Evolutionary conservation across 1,140 invertebrate genomes (phyloP).

Genomic region (Eumaeus atala): DNA sequence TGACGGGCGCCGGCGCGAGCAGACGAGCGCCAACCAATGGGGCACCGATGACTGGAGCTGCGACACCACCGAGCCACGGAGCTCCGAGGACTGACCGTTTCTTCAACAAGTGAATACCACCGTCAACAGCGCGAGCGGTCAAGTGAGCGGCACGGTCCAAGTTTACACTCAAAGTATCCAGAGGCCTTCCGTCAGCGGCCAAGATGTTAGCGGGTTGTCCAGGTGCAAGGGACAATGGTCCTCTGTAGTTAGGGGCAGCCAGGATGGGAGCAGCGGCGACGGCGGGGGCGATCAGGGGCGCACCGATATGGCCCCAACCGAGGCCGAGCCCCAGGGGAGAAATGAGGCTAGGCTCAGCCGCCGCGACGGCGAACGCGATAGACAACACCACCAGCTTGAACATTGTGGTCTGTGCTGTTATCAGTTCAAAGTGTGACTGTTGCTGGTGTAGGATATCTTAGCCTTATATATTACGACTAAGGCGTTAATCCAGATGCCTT

Average conservation of each 20-base stretch:
- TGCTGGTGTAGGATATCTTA: conserved; percentile 27
- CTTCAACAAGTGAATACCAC: conserved; percentile 40
- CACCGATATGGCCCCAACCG: conserved; percentile 22
- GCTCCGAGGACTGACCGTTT: conserved; percentile 45
- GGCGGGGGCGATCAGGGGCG: conserved; percentile 24
- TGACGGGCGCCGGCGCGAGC: conserved; percentile 27
- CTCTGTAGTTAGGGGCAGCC: conserved; percentile 42
- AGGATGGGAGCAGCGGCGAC: conserved; percentile 22
- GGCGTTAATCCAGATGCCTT: conserved; percentile 49
- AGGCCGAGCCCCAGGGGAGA: conserved; percentile 31
- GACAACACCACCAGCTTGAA: conserved; percentile 77
- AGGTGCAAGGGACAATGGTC: conserved; percentile 53
- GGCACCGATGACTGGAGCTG: conserved; percentile 19
- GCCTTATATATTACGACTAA: conserved; percentile 47
- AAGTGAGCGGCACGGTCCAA: conserved; percentile 64
- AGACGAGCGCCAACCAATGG: conserved; percentile 26
- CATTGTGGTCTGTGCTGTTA: conserved; percentile 72
- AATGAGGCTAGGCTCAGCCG: conserved; percentile 40
- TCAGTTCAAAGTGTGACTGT: conserved; percentile 45
- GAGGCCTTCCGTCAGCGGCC: conserved; percentile 57
- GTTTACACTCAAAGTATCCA: conserved; percentile 66
- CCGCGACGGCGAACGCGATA: conserved; percentile 62
- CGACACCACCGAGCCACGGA: conserved; percentile 20
- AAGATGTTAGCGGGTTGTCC: conserved; percentile 62
- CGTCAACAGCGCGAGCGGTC: conserved; percentile 52